These are phyloP conservation scores for Epsilonema sp. DNA, from an alignment of 2,888 invertebrate genomes.

Conservation along the genomic window DNA sequence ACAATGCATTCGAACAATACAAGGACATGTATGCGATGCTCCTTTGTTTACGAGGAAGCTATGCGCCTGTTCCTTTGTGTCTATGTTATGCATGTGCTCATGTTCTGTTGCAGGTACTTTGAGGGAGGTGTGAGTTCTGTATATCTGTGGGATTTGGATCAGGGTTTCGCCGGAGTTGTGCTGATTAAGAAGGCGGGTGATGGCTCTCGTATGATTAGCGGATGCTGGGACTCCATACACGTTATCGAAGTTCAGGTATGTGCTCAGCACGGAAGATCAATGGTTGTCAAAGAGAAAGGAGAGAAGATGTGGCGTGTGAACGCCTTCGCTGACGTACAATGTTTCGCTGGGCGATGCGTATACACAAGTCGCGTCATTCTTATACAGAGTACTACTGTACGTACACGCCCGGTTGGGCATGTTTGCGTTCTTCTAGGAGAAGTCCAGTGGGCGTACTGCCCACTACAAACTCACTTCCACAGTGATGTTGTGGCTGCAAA, in stretches of 20 bases:
- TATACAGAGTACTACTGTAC: too few relatives aligned
- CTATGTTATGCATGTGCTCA: too few relatives aligned
- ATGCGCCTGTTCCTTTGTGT: not conserved
- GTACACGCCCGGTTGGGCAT: too few relatives aligned
- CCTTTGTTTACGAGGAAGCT: not conserved
- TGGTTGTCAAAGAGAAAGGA: too few relatives aligned
- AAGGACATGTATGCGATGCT: constrained; percentile 51
- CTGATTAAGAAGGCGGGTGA: constrained; percentile 97
- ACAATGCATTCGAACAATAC: constrained; percentile 94
- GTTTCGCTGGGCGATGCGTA: too few relatives aligned
- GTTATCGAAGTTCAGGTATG: constrained; percentile 72
- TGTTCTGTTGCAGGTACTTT: constrained; percentile 56
- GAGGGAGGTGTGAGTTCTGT: constrained; percentile 98
- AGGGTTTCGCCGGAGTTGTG: constrained; percentile 87
- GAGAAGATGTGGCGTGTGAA: too few relatives aligned
- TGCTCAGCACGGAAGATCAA: too few relatives aligned
- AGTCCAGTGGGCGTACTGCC: constrained; percentile 72
- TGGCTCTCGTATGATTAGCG: constrained; percentile 92
- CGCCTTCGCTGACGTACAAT: too few relatives aligned
- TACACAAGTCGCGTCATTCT: too few relatives aligned
- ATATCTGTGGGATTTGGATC: constrained; percentile 93
- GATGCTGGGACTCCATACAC: constrained; percentile 99
- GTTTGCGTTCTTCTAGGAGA: constrained; percentile 46
- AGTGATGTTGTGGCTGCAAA: constrained; percentile 97
- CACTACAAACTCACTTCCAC: constrained; percentile 98